Evolutionary conservation across 1,140 invertebrate genomes (phyloP), one percentile per base, ranked within the genome.

Genomic region (Chironomus tepperi): DNA sequence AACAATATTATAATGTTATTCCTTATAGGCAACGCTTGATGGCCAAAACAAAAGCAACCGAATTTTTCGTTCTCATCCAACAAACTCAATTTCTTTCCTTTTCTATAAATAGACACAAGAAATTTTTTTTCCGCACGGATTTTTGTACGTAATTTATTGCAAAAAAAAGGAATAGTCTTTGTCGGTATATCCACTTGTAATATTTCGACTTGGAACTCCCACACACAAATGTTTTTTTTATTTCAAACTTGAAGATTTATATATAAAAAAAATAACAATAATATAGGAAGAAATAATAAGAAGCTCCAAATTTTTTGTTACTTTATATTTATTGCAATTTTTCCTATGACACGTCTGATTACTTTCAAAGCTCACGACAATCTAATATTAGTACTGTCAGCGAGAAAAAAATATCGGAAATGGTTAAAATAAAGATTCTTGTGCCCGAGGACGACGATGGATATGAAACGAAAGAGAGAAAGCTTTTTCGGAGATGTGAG

Each of bases 21-120:
- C 24, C 24, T 34, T 34, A 34, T 34, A 34, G 24, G 24, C 24
- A 34, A 34, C 24, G 24, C 24, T 34, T 34, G 24, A n/a, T 57
- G 47, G 12, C 47, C 47, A 57, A 57, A 57, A 57, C 47, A 57
- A 57, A 57, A n/a, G 47, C 47, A 57, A 57, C 47, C 47, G 47
- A 57, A 57, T 2, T 2, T 34, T 34, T 34, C 24, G 24, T 34
- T 34, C 24, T 34, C 24, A 34, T 34, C 24, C 24, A 34, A 1
- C 24, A 34, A 34, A n/a, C n/a, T 34, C 2, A 34, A 34, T 34
- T 57, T 57, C 10, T 12, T n/a, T 57, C n/a, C 1, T 12, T n/a
- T 57, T 15, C 15, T 57, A 8, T 57, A 57, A 12, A 57, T 15
- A 57, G 12, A 57, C 2, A 34, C 24, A 34, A 1, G 5, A 34